Percentiles rank a stretch among this genome's conserved stretches.
phyloP scores from a whole-genome alignment of 2,797 vertebrate genomes.

The Chiroxiphia lanceolata region DNA sequence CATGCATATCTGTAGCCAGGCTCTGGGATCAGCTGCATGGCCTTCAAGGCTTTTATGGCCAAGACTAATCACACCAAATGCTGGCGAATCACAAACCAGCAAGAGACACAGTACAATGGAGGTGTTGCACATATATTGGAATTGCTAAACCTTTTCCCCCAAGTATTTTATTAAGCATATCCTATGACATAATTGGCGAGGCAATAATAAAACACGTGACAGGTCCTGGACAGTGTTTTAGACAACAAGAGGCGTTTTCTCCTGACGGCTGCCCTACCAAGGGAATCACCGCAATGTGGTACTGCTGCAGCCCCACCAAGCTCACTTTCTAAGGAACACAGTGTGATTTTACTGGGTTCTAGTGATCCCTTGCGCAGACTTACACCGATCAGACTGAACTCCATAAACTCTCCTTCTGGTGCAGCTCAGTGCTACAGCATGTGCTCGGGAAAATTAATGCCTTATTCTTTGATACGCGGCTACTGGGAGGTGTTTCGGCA shows the following conservation, averaged over 20 bases:
- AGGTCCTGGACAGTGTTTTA: conserved; percentile 26
- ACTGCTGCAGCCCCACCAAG: neutral
- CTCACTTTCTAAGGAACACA: neutral
- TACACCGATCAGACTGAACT: neutral
- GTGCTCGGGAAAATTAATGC: neutral
- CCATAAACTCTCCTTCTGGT: neutral
- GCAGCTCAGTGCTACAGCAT: neutral
- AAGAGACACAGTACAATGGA: neutral
- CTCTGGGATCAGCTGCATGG: neutral
- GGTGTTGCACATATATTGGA: neutral
- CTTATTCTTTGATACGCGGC: neutral
- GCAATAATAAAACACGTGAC: neutral
- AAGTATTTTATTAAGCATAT: neutral
- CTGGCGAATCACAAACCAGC: neutral
- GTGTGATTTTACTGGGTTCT: neutral
- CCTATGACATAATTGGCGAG: neutral
- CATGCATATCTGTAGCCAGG: neutral
- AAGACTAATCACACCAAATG: neutral
- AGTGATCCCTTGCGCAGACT: neutral
- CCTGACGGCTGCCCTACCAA: neutral
- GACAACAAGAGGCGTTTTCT: neutral
- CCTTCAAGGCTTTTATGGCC: neutral
- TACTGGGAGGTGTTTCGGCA: conserved; percentile 14
- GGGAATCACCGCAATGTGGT: neutral
- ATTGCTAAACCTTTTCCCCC: neutral